A percentile compares a stretch with the other conserved stretches of the same genome.
Evolutionary conservation across 2,888 invertebrate genomes (phyloP).

Genomic region (Homarus gammarus): DNA sequence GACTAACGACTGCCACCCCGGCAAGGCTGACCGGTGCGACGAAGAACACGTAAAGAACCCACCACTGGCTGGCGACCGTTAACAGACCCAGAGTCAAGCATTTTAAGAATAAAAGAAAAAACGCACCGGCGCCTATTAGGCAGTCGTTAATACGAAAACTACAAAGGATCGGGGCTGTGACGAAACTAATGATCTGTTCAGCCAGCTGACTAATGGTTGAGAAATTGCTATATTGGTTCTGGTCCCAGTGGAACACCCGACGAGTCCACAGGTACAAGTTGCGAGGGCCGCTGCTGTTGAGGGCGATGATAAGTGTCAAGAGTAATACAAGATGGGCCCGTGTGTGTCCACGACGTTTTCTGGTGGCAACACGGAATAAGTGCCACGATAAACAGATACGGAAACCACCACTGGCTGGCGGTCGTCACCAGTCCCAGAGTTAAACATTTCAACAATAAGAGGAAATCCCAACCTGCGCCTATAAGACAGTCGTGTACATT

Average conservation of each 20-base stretch:
- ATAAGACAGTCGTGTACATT: slow-evolving; percentile 8
- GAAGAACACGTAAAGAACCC: slow-evolving; percentile 1
- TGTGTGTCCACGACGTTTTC: background rate
- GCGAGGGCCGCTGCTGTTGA: background rate
- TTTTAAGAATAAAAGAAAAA: background rate
- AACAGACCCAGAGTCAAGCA: background rate
- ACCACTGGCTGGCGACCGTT: background rate
- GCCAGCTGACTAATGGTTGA: background rate
- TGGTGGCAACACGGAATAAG: background rate
- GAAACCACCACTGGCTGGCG: background rate
- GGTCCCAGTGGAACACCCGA: slow-evolving; percentile 12
- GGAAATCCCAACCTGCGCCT: too few relatives aligned
- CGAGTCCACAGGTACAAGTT: slow-evolving; percentile 26
- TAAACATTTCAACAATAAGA: background rate
- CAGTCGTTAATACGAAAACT: background rate
- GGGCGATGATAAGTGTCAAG: background rate
- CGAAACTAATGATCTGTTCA: background rate
- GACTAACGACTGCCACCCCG: background rate
- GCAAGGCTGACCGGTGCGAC: background rate
- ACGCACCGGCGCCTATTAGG: background rate
- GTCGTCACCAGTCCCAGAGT: background rate
- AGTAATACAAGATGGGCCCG: background rate
- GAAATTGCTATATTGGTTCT: slow-evolving; percentile 8
- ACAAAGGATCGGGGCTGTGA: background rate
- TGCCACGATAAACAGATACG: background rate